Percentiles rank a stretch among this genome's conserved stretches.
phyloP scores from a whole-genome alignment of 92 coral and sea anemone species.

The Hydrozoanthus gracilis region DNA sequence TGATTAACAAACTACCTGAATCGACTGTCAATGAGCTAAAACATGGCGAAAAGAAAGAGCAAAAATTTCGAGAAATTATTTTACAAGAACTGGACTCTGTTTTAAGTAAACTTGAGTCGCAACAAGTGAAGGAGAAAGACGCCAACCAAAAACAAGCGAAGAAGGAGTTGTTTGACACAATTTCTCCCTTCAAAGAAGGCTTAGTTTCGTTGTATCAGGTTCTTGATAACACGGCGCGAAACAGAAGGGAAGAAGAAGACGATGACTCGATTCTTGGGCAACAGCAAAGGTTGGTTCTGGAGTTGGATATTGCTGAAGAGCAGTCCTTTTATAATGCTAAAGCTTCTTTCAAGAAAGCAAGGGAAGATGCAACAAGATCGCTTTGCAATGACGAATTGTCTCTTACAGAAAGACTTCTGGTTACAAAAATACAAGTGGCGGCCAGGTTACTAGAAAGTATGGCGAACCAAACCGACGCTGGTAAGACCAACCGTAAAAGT shows the following conservation, averaged over 20 bases:
- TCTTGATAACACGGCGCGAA: conserved; percentile 34
- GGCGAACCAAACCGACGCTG: conserved; percentile 44
- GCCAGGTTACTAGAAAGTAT: conserved; percentile 36
- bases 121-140: conserved; percentile 27
- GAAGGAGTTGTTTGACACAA: conserved; percentile 30
- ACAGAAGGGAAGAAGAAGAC: conserved; percentile 1
- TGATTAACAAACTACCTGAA: conserved; percentile 35
- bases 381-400: conserved; percentile 34
- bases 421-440: conserved; percentile 44
- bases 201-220: conserved; percentile 39
- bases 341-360: conserved; percentile 32
- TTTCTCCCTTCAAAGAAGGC: conserved; percentile 38
- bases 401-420: conserved; percentile 25
- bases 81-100: conserved; percentile 26
- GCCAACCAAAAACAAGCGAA: conserved; percentile 36
- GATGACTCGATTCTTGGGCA: neutral
- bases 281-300: conserved; percentile 24
- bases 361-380: conserved; percentile 36
- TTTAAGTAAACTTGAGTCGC: conserved; percentile 25
- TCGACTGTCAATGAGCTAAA: conserved; percentile 37
- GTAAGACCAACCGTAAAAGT: neutral
- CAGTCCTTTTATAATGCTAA: conserved; percentile 40
- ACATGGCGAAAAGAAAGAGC: conserved; percentile 38
- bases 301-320: conserved; percentile 41
- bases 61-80: conserved; percentile 43